Evolutionary conservation across 92 coral and sea anemone species (phyloP).

Genomic region (Heteractis magnifica): DNA sequence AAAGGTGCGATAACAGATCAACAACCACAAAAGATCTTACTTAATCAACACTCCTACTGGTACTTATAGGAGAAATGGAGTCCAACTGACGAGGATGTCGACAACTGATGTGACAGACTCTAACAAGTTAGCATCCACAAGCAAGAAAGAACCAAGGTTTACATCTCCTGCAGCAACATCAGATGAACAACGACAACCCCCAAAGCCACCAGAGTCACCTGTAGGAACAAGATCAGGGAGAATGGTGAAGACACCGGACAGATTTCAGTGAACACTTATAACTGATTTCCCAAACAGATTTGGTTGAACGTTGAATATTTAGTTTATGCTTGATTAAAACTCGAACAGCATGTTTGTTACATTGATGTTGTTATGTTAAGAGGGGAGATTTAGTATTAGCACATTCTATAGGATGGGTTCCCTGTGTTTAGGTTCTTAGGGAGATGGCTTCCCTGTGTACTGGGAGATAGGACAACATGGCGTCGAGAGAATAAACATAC

Average conservation of each 20-base stretch:
- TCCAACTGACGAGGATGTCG: conserved; percentile 36
- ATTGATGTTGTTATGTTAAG: neutral
- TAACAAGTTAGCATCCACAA: neutral
- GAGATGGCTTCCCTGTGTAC: too few species aligned
- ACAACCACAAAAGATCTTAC: conserved; percentile 33
- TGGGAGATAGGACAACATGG: too few species aligned
- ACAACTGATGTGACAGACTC: neutral
- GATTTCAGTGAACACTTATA: neutral
- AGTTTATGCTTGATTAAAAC: neutral
- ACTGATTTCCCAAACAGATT: neutral
- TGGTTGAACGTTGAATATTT: neutral
- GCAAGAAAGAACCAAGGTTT: neutral
- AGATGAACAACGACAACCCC: neutral
- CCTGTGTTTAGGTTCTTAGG: too few species aligned
- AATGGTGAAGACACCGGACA: neutral
- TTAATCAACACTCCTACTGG: conserved; percentile 35
- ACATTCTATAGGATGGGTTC: too few species aligned
- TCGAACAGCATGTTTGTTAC: neutral
- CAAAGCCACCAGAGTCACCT: conserved; percentile 1
- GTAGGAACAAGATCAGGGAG: neutral
- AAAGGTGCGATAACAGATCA: conserved; percentile 29
- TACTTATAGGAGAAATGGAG: conserved; percentile 30
- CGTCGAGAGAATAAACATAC: too few species aligned
- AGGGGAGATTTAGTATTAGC: conserved; percentile 1
- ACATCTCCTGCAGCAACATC: neutral